These are phyloP conservation scores for Montipora capricornis DNA, from an alignment of 64 coral and sea anemone genomes.

Conservation along the genomic window DNA sequence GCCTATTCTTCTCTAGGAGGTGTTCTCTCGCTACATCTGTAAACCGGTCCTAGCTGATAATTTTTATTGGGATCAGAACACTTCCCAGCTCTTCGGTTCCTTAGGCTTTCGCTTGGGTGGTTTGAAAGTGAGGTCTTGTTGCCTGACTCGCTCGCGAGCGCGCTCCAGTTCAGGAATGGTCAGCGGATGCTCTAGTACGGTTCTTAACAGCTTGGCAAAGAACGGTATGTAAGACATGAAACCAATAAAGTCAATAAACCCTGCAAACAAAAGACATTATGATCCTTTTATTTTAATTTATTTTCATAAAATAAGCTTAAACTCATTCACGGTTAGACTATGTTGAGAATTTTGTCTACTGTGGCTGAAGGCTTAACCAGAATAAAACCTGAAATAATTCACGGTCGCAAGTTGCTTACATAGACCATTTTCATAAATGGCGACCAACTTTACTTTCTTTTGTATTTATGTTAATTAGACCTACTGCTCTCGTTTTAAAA, in stretches of 20 bases:
- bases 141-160: slow-evolving; percentile 81
- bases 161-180: slow-evolving; percentile 80
- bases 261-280: slow-evolving; percentile 27
- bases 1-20: no score
- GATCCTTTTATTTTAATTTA: background rate
- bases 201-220: slow-evolving; percentile 84
- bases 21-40: background rate
- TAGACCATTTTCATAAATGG: no score
- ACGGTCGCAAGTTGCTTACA: background rate
- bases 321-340: no score
- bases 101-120: slow-evolving; percentile 67
- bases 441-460: no score
- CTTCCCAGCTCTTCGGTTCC: slow-evolving; percentile 94
- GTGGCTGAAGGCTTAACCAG: background rate
- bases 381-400: background rate
- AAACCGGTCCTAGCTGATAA: background rate
- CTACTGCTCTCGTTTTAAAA: no score
- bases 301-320: background rate
- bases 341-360: no score
- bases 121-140: slow-evolving; percentile 85
- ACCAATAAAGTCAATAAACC: slow-evolving; percentile 93
- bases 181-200: slow-evolving; percentile 80
- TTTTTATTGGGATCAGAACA: slow-evolving; percentile 28
- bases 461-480: no score
- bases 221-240: slow-evolving; percentile 91